Conservation (phyloP, 2,113 vertebrate species). For the Leiothrix lutea region DNA sequence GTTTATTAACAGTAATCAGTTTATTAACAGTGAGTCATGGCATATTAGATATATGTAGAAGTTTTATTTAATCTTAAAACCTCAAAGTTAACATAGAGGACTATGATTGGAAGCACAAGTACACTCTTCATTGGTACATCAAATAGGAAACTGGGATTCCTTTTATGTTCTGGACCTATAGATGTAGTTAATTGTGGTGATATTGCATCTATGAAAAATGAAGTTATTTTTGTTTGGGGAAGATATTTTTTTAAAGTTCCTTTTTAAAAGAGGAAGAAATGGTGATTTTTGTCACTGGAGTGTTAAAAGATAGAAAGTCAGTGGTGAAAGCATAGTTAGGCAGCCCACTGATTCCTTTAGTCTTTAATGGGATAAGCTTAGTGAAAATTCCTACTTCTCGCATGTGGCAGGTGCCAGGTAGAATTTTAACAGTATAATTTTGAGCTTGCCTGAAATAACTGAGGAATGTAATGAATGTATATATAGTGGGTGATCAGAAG, state of each 20-base stretch:
- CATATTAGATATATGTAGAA: neutral
- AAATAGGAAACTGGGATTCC: neutral
- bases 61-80: neutral
- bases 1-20: neutral
- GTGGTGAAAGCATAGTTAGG: neutral
- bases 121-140: neutral
- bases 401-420: neutral
- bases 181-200: neutral
- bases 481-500: neutral
- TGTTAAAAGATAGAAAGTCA: neutral
- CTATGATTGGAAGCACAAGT: neutral
- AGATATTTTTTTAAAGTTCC: neutral
- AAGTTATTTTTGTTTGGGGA: neutral
- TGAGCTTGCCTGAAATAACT: neutral
- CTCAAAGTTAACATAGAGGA: neutral
- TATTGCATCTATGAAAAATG: neutral
- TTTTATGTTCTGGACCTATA: neutral
- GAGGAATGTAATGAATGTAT: neutral
- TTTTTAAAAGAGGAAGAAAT: neutral
- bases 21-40: neutral
- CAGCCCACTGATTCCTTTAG: neutral
- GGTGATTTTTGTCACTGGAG: neutral
- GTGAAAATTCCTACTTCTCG: neutral
- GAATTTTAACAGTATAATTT: neutral
- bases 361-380: neutral